Conservation (phyloP, 2,113 vertebrate genomes). For the Acrocephalus arundinaceus region DNA sequence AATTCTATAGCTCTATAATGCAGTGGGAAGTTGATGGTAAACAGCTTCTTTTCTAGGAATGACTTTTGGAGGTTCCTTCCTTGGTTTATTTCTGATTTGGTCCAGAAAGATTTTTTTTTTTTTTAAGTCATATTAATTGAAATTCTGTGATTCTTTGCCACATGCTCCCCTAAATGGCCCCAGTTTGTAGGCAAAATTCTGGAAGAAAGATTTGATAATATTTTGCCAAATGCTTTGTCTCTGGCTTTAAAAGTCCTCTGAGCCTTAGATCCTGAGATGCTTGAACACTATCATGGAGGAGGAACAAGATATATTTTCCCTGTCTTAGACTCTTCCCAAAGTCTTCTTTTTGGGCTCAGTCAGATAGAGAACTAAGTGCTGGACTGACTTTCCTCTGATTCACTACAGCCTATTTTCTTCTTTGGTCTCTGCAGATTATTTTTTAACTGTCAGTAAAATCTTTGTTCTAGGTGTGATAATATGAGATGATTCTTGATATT, state of each 20-base stretch:
- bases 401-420: not conserved
- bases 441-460: not conserved
- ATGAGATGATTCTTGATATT: not conserved
- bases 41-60: not conserved
- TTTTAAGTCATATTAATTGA: not conserved
- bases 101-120: not conserved
- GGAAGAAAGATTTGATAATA: not conserved
- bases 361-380: not conserved
- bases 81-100: not conserved
- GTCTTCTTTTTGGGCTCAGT: not conserved
- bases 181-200: not conserved
- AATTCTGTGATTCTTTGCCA: not conserved
- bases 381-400: not conserved
- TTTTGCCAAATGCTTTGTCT: not conserved
- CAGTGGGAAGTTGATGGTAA: not conserved
- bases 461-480: not conserved
- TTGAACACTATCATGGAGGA: accelerated
- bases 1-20: not conserved
- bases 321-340: not conserved
- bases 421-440: not conserved
- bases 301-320: not conserved
- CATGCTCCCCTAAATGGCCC: not conserved
- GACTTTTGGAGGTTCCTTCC: not conserved
- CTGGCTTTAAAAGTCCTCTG: not conserved
- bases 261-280: not conserved